Conservation (phyloP, 1,140 invertebrate species). For the Neodiprion lecontei region DNA sequence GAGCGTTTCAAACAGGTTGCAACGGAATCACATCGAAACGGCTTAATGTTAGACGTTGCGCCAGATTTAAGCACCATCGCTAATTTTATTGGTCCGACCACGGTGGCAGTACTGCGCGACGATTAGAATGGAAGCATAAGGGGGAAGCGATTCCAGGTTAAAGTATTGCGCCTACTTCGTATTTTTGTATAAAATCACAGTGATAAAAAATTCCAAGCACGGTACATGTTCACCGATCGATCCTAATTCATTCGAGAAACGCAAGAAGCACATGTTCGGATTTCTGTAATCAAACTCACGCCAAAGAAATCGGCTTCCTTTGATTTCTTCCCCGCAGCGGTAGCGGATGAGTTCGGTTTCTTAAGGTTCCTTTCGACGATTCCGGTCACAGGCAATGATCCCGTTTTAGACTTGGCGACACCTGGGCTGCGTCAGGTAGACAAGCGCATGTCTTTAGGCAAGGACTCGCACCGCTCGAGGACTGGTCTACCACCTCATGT, state of each 20-base stretch:
- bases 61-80: not conserved
- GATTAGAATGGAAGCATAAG: no score
- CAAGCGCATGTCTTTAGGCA: slow-evolving; percentile 35
- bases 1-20: not conserved
- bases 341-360: no score
- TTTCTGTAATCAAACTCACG: no score
- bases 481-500: slow-evolving; percentile 46
- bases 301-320: no score
- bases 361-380: no score
- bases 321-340: no score
- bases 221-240: not conserved
- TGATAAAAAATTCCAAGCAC: not conserved
- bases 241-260: not conserved
- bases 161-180: no score
- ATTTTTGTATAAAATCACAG: no score
- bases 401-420: no score
- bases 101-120: not conserved
- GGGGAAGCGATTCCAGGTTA: no score
- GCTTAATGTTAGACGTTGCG: not conserved
- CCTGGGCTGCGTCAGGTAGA: slow-evolving; percentile 43
- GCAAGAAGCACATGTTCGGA: not conserved
- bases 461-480: slow-evolving; percentile 40
- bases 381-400: no score
- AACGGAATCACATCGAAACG: slow-evolving; percentile 8
- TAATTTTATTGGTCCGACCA: not conserved